phyloP scores from a whole-genome alignment of 2,113 vertebrate genomes.

The Potamarius usumacintae region DNA sequence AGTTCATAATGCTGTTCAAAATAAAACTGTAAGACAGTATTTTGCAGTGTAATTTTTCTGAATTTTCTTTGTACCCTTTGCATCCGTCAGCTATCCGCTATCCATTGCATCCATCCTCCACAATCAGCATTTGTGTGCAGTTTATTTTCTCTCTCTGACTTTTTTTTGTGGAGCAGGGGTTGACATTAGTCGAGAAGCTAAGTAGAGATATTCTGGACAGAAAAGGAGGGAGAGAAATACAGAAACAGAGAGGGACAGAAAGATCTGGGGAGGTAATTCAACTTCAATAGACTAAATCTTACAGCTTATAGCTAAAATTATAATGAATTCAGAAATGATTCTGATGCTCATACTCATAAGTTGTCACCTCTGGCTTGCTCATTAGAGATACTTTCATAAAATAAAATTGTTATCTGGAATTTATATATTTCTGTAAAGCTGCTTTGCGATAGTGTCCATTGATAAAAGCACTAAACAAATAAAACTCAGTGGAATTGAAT shows the following conservation, averaged over 20 bases:
- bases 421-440: not conserved
- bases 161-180: not conserved
- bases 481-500: not conserved
- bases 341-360: not conserved
- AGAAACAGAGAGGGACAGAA: not conserved
- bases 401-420: no score
- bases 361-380: no score
- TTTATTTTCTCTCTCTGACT: not conserved
- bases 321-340: not conserved
- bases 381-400: not conserved
- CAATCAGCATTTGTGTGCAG: not conserved
- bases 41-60: not conserved
- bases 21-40: not conserved
- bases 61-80: not conserved
- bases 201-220: not conserved
- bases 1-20: not conserved
- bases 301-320: not conserved
- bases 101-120: not conserved
- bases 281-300: not conserved
- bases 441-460: not conserved
- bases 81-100: not conserved
- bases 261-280: not conserved
- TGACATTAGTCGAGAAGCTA: constrained; percentile 19
- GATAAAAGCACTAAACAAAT: not conserved
- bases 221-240: not conserved